Evolutionary conservation across 2,888 invertebrate species (phyloP).

Genomic region (Hemicrepidius hirtus): DNA sequence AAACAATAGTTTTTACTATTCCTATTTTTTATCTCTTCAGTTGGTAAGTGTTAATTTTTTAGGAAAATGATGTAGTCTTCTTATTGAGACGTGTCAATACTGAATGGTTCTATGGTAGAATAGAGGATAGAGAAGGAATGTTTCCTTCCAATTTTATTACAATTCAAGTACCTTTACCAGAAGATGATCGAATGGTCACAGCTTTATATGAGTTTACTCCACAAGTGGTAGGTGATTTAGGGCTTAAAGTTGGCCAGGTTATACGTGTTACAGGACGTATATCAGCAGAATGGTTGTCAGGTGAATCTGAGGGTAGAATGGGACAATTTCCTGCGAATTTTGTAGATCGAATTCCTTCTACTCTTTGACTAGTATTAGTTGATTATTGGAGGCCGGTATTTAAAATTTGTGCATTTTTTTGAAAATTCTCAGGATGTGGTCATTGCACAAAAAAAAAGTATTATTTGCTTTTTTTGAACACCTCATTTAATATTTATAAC

Average conservation of each 20-base stretch:
- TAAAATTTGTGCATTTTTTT: neutral
- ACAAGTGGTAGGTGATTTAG: conserved; percentile 67
- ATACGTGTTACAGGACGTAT: conserved; percentile 81
- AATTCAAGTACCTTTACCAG: conserved; percentile 81
- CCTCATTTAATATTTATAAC: conserved; percentile 15
- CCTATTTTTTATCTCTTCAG: too few species aligned
- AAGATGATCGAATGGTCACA: conserved; percentile 73
- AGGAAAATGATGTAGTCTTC: conserved; percentile 84
- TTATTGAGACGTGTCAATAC: conserved; percentile 82
- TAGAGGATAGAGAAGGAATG: conserved; percentile 81
- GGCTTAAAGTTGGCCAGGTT: conserved; percentile 69
- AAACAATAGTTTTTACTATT: too few species aligned
- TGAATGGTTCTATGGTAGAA: conserved; percentile 87
- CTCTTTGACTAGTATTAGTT: conserved; percentile 14
- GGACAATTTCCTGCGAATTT: conserved; percentile 89
- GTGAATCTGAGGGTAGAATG: conserved; percentile 78
- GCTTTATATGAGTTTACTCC: conserved; percentile 85
- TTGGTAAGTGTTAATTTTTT: too few species aligned
- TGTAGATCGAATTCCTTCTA: conserved; percentile 76
- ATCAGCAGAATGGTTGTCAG: conserved; percentile 86
- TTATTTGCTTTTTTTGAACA: conserved; percentile 6
- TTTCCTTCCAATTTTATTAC: conserved; percentile 89
- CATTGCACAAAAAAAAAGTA: neutral
- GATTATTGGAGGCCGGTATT: neutral
- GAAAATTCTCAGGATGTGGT: neutral